Conservation (phyloP, 2,113 vertebrate genomes). For the Emydura subglobosa region DNA sequence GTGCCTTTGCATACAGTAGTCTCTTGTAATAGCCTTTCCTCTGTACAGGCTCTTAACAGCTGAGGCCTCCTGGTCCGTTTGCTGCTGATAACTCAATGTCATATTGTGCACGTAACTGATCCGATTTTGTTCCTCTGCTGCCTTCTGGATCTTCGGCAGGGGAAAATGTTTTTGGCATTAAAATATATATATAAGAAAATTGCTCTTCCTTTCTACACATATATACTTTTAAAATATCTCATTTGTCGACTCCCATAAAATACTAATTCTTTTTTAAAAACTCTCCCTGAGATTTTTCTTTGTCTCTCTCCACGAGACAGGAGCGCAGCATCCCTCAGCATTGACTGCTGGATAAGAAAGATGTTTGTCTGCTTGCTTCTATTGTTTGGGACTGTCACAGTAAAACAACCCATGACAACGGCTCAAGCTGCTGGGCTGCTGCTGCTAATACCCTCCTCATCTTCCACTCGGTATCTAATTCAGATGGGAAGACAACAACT, state of each 20-base stretch:
- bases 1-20: conserved; percentile 46
- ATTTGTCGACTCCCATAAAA: conserved; percentile 16
- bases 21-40: conserved; percentile 27
- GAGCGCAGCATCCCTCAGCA: neutral
- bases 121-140: neutral
- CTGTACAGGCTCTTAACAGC: conserved; percentile 27
- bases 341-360: conserved; percentile 39
- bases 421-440: neutral
- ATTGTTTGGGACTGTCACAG: neutral
- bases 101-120: conserved; percentile 18
- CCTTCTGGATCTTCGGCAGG: conserved; percentile 57
- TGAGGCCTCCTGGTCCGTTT: conserved; percentile 21
- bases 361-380: conserved; percentile 18
- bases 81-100: conserved; percentile 51
- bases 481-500: neutral
- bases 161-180: conserved; percentile 72
- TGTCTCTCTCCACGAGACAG: conserved; percentile 9
- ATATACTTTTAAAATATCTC: conserved; percentile 36
- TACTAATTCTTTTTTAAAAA: too few species aligned
- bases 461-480: neutral
- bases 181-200: conserved; percentile 58
- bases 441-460: neutral
- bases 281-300: neutral
- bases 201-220: conserved; percentile 23
- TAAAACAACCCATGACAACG: conserved; percentile 44